These are phyloP conservation scores for Planiliza haematocheilus DNA, from an alignment of 2,113 vertebrate species.

Conservation along the genomic window DNA sequence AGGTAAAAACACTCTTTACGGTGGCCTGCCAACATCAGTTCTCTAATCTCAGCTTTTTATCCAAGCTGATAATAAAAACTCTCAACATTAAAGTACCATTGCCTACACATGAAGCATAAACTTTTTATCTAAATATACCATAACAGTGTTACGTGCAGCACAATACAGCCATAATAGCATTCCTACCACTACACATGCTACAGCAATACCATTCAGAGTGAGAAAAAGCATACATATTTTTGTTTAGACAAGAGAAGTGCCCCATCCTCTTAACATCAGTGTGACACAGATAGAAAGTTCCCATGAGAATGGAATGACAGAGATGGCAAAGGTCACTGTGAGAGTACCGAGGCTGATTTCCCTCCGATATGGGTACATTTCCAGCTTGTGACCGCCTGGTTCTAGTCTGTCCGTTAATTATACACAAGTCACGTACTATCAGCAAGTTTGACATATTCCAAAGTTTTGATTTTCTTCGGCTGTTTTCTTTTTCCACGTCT, in stretches of 20 bases:
- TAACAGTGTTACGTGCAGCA: too few relatives aligned
- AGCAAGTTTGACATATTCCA: slow-evolving; percentile 6
- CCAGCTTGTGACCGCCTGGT: slow-evolving; percentile 42
- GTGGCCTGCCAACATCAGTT: slow-evolving; percentile 11
- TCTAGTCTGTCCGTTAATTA: slow-evolving; percentile 30
- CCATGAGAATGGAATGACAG: slow-evolving; percentile 63
- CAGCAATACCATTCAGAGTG: neutral
- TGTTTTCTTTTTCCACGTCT: slow-evolving; percentile 2
- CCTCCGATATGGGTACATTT: slow-evolving; percentile 56
- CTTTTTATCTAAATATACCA: neutral
- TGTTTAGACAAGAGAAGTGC: slow-evolving; percentile 29
- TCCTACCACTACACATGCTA: neutral
- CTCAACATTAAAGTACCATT: neutral
- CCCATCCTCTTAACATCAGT: slow-evolving; percentile 20
- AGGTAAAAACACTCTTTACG: slow-evolving; percentile 87
- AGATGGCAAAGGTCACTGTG: slow-evolving; percentile 60
- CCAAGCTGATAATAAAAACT: neutral
- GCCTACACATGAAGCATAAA: neutral
- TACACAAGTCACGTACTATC: slow-evolving; percentile 33
- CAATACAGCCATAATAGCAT: neutral
- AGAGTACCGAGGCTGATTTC: slow-evolving; percentile 43
- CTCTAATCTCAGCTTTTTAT: neutral
- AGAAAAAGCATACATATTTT: slow-evolving; percentile 25
- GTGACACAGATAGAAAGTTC: slow-evolving; percentile 61
- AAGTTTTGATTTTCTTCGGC: slow-evolving; percentile 34